A percentile compares a stretch with the other conserved stretches of the same genome.
Conservation (phyloP, 2,113 vertebrate genomes). For the Seriola rivoliana region DNA sequence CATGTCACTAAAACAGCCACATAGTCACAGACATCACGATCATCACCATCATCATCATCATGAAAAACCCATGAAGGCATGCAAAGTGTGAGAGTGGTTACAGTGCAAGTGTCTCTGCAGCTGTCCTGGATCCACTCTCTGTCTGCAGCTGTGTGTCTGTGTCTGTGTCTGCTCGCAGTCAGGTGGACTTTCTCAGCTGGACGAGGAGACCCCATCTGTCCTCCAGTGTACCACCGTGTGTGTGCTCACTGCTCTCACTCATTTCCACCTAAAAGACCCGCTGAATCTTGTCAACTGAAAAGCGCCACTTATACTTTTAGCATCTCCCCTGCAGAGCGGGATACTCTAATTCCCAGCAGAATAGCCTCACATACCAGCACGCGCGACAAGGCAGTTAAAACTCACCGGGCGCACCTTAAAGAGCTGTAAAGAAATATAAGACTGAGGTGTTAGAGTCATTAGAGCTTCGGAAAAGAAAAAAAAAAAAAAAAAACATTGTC, state of each 20-base stretch:
- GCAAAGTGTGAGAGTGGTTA: slow-evolving; percentile 19
- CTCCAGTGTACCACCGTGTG: too few species aligned
- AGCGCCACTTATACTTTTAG: slow-evolving; percentile 10
- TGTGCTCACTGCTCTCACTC: slow-evolving; percentile 3
- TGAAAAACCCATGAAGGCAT: slow-evolving; percentile 19
- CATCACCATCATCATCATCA: too few species aligned
- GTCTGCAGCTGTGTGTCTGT: slow-evolving; percentile 7
- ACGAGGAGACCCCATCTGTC: neutral
- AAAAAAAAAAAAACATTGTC: neutral
- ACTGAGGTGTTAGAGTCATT: neutral
- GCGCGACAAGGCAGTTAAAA: slow-evolving; percentile 22
- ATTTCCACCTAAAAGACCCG: neutral
- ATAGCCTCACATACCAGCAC: neutral
- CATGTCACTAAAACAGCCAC: neutral
- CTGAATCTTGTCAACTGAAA: neutral
- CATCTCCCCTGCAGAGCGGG: neutral
- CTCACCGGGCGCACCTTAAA: neutral
- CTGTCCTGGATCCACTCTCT: slow-evolving; percentile 11
- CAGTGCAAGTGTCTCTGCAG: neutral
- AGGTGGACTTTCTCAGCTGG: slow-evolving; percentile 29
- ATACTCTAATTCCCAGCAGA: neutral
- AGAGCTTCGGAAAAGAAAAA: slow-evolving; percentile 8
- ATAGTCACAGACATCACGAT: neutral
- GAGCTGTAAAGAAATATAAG: neutral
- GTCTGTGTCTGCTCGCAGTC: neutral